Base-by-base conservation (phyloP, 53 echinoderm and acorn worm genomes). In the Arbacia lixula region DNA sequence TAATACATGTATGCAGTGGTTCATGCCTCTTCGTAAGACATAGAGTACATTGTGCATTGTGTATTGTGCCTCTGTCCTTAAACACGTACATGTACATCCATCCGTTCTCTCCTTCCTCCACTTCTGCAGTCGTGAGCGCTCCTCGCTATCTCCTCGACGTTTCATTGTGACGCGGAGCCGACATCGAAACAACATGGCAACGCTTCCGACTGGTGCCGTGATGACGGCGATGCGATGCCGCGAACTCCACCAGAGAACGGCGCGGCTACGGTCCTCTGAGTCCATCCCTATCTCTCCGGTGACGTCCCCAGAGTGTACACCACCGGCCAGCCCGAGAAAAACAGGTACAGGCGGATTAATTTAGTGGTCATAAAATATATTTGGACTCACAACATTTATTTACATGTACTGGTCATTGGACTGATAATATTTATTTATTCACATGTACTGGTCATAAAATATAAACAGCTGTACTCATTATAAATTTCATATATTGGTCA, bases 261-360 rank as follows among this genome's bases (percentile, higher is more conserved):
- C 55, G 4, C 0, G 3, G 3, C 34, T 54, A 25, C 4, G 42
- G 27, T 50, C 72, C 3, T 8, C 46, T 14, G 43, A 42, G 30
- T n/a, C 72, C 0, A 8, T 67, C n/a, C 0, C 28, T 3, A 49
- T 49, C 17, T 75, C 75, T 1, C 75, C 75, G 17, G 36, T 75
- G 6, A 14, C 17, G 2, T 75, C 75, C 16, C 75, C 75, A 6
- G 75, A 75, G 0, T 37, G 55, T 36, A 75, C 75, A 19, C 75
- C 75, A 20, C 75, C 75, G 28, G 53, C 75, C 6, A 75, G 75
- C 21, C 75, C 75, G 6, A 36, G 75, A 20, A 75, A 75, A 75
- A 8, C 30, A 43, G 72, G 72, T 71, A 31, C 30, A 14, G 8
- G 46, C 46, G 8, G 8, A 14, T 17, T 16, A 56, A 11, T 19